Evolutionary conservation across 2,888 invertebrate species (phyloP).

Genomic region (Melinaea marsaeus): DNA sequence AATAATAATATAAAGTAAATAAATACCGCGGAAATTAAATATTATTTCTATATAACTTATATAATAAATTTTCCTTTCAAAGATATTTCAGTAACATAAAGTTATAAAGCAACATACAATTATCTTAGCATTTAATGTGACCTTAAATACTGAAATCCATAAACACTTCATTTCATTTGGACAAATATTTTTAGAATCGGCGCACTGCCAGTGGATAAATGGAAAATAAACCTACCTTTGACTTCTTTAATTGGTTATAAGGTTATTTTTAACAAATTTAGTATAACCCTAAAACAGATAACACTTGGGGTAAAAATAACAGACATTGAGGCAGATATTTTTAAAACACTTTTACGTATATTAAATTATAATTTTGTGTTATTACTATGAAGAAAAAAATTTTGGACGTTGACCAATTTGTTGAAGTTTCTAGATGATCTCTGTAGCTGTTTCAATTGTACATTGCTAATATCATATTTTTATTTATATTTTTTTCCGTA

Average conservation of each 20-base stretch:
- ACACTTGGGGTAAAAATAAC: too few species aligned
- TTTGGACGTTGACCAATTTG: slow-evolving; percentile 24
- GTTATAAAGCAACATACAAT: too few species aligned
- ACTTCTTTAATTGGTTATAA: too few species aligned
- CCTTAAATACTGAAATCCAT: neutral
- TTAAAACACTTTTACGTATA: neutral
- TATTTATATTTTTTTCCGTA: slow-evolving; percentile 5
- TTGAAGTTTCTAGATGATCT: slow-evolving; percentile 15
- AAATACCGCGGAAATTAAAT: too few species aligned
- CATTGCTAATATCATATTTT: slow-evolving; percentile 6
- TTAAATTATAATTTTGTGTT: neutral
- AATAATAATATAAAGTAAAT: too few species aligned
- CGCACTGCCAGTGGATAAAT: slow-evolving; percentile 18
- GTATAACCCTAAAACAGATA: too few species aligned
- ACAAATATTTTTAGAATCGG: slow-evolving; percentile 24
- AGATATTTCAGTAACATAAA: too few species aligned
- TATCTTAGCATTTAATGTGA: neutral
- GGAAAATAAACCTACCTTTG: too few species aligned
- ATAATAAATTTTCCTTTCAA: too few species aligned
- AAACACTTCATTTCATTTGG: slow-evolving; percentile 14
- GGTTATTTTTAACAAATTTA: too few species aligned
- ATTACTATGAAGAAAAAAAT: neutral
- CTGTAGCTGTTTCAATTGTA: slow-evolving; percentile 2
- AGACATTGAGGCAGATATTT: too few species aligned
- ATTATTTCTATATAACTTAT: too few species aligned